Conservation (phyloP, 1,140 invertebrate species). For the Drosophila arawakana region DNA sequence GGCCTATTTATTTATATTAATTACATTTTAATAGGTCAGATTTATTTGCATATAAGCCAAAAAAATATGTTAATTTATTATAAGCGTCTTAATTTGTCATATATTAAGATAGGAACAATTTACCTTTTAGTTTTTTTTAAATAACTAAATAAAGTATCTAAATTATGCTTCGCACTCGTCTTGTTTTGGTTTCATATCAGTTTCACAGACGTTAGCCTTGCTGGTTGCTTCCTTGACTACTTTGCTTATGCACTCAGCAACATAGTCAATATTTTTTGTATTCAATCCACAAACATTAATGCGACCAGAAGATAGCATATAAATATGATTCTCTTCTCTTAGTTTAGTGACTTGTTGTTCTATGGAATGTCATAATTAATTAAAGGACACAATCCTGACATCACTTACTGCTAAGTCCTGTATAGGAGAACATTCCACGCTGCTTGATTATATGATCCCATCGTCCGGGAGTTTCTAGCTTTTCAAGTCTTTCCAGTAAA, state of each 20-base stretch:
- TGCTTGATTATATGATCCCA: constrained; percentile 99
- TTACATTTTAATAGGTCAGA: too few relatives aligned
- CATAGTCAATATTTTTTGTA: constrained; percentile 96
- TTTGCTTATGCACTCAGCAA: constrained; percentile 94
- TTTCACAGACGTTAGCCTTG: neutral
- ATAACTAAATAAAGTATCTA: neutral
- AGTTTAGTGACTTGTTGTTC: constrained; percentile 27
- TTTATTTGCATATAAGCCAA: too few relatives aligned
- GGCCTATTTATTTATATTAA: too few relatives aligned
- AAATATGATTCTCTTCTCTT: constrained; percentile 28
- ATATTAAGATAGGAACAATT: too few relatives aligned
- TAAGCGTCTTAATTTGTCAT: too few relatives aligned
- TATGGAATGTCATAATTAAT: neutral
- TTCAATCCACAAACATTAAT: constrained; percentile 98
- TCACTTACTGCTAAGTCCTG: constrained; percentile 90
- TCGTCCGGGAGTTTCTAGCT: constrained; percentile 92
- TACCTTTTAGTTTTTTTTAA: too few relatives aligned
- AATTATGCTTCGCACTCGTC: neutral
- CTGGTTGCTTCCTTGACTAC: constrained; percentile 91
- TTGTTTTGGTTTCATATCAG: neutral
- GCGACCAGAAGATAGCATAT: constrained; percentile 98
- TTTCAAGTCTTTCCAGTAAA: constrained; percentile 91
- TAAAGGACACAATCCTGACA: neutral
- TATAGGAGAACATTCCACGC: constrained; percentile 99
- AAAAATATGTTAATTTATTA: too few relatives aligned